These are phyloP conservation scores for Saccopteryx bilineata DNA, from an alignment of 2,113 vertebrate species.

Conservation along the genomic window DNA sequence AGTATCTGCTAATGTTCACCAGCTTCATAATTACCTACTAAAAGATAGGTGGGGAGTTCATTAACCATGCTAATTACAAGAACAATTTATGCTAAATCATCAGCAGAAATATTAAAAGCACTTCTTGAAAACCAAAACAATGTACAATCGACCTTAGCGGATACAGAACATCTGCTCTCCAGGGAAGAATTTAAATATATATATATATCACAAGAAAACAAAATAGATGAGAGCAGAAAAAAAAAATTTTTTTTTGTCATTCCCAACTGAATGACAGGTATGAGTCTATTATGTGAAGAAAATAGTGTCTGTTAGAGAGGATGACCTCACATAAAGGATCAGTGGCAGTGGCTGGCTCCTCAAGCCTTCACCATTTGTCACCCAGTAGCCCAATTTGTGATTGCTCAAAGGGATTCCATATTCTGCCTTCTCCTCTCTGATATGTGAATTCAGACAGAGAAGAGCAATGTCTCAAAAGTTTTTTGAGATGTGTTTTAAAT, in stretches of 20 bases:
- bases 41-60: slow-evolving; percentile 80
- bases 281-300: slow-evolving; percentile 49
- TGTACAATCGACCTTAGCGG: slow-evolving; percentile 53
- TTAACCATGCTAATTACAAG: slow-evolving; percentile 76
- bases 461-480: slow-evolving; percentile 7
- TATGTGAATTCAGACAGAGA: slow-evolving; percentile 4
- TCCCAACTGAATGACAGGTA: slow-evolving; percentile 65
- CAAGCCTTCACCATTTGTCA: not conserved
- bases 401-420: not conserved
- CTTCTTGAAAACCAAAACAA: slow-evolving; percentile 76
- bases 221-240: slow-evolving; percentile 38
- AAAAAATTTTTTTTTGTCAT: slow-evolving; percentile 58
- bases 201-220: slow-evolving; percentile 59
- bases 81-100: slow-evolving; percentile 81
- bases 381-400: slow-evolving; percentile 35
- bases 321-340: slow-evolving; percentile 35
- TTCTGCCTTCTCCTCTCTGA: not conserved
- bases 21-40: slow-evolving; percentile 78
- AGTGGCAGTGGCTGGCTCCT: not conserved
- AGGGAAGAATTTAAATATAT: slow-evolving; percentile 45
- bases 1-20: slow-evolving; percentile 69
- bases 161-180: slow-evolving; percentile 67
- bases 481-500: slow-evolving; percentile 55
- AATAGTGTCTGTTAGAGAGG: not conserved
- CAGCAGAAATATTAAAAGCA: slow-evolving; percentile 71